Evolutionary conservation across 2,797 vertebrate species (phyloP).

Genomic region (Darevskia nairensis): DNA sequence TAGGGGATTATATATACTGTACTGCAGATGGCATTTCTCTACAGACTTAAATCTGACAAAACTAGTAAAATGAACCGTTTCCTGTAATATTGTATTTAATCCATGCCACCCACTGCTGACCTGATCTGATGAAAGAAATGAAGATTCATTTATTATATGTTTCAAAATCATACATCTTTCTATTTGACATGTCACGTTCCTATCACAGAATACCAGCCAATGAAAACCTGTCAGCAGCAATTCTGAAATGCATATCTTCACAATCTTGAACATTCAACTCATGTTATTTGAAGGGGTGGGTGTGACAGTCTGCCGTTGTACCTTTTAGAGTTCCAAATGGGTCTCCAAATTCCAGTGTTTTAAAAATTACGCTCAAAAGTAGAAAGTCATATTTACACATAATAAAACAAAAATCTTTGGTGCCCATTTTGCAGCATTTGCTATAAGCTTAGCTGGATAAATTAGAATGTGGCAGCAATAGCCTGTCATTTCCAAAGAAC

Average conservation of each 20-base stretch:
- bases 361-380: background rate
- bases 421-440: background rate
- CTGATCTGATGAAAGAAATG: background rate
- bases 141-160: background rate
- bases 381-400: background rate
- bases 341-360: background rate
- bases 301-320: too few relatives aligned
- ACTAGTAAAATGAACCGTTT: background rate
- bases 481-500: background rate
- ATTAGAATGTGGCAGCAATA: constrained; percentile 1
- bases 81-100: background rate
- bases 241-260: background rate
- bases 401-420: background rate
- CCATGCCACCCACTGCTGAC: background rate
- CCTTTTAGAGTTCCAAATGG: background rate
- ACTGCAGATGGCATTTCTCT: constrained; percentile 11
- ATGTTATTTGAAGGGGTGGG: background rate
- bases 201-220: background rate
- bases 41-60: constrained; percentile 17
- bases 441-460: background rate
- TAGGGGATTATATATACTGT: background rate
- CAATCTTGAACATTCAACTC: background rate
- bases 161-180: background rate
- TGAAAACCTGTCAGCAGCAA: background rate
- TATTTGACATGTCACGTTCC: background rate